Percentiles rank a stretch among this genome's conserved stretches.
phyloP scores from a whole-genome alignment of 2,113 vertebrate genomes.

The Sinocyclocheilus rhinocerous region DNA sequence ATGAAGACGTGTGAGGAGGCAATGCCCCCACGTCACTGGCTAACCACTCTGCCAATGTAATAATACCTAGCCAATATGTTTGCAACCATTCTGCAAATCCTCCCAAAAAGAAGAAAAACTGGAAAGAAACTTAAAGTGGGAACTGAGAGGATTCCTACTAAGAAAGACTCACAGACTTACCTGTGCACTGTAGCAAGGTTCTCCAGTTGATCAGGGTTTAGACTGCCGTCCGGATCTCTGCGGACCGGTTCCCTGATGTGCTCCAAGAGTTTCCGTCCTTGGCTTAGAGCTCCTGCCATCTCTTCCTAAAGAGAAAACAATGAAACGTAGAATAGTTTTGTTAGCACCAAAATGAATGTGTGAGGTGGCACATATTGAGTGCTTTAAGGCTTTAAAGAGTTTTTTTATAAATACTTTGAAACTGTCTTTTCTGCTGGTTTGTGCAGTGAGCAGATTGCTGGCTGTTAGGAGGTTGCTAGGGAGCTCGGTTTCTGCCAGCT shows the following conservation, averaged over 20 bases:
- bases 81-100: too few relatives aligned
- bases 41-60: background rate
- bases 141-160: background rate
- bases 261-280: constrained; percentile 82
- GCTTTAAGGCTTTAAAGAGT: background rate
- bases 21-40: too few relatives aligned
- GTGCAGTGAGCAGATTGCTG: constrained; percentile 38
- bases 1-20: background rate
- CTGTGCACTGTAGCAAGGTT: constrained; percentile 89
- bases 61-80: background rate
- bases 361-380: background rate
- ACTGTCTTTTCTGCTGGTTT: constrained; percentile 44
- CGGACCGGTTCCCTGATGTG: constrained; percentile 83
- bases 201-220: constrained; percentile 92
- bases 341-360: background rate
- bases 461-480: constrained; percentile 37
- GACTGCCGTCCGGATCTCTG: constrained; percentile 80
- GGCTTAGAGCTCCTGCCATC: constrained; percentile 79
- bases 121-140: background rate
- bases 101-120: too few relatives aligned
- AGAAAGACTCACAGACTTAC: constrained; percentile 61
- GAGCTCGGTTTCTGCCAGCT: constrained; percentile 52
- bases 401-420: constrained; percentile 44
- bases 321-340: background rate
- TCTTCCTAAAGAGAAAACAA: constrained; percentile 77